Base-by-base conservation (phyloP, 37 sponge, comb jelly and placozoan species). In the Mnemiopsis leidyi region DNA sequence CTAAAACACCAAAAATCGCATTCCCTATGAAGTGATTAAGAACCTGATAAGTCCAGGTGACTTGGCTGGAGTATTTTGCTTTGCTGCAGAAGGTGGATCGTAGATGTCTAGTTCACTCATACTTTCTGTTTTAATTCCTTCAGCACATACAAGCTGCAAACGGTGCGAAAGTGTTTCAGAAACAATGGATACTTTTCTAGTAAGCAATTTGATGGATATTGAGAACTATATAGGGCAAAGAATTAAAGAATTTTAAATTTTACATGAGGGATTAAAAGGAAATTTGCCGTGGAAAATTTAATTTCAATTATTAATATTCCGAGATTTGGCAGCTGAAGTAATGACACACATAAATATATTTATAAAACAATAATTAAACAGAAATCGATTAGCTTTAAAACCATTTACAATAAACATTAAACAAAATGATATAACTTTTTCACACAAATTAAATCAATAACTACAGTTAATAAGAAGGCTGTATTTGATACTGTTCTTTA, bases 21-120 rank as follows among this genome's bases (percentile, higher is more conserved):
- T n/a, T n/a, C n/a, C n/a, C n/a, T n/a, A n/a, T n/a, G n/a, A n/a
- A n/a, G n/a, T n/a, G n/a, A n/a, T n/a, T n/a, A n/a, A n/a, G 61
- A 48, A 48, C 61, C 61, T 48, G 5, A 48, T 48, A 5, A 48
- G 61, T 48, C 61, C 61, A 5, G 9, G 61, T 18, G 61, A 48
- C 13, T 48, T 48, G 26, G n/a, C 75, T 18, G 75, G 75, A 71
- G 75, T 5, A 5, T n/a, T 18, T n/a, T n/a, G n/a, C 26, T n/a
- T 71, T 18, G 75, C 75, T 29, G 75, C n/a, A 5, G 21, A 28
- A 29, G 75, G 75, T 23, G 75, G 75, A 28, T 71, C 75, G 75
- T 71, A 71, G 75, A 71, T 71, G 75, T 71, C 75, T 18, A 71
- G n/a, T 5, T 71, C 30, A 28, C 30, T 23, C 75, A 71, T 71